Base-by-base conservation (phyloP, 2,888 invertebrate species). In the Malacosoma neustria region DNA sequence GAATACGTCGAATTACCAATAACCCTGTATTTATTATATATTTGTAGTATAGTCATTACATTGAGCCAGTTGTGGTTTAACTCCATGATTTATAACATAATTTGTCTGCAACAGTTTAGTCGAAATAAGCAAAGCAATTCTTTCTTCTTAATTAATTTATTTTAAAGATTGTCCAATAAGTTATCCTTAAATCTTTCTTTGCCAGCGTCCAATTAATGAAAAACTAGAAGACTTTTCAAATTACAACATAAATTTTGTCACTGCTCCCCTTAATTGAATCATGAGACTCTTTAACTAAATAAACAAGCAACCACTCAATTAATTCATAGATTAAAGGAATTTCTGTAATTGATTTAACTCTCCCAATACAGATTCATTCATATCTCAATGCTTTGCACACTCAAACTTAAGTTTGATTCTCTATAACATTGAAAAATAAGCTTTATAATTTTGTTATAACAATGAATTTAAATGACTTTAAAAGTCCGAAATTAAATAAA, bases 121-220 rank as follows among this genome's bases (percentile, higher is more conserved):
- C n/a, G n/a, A n/a, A n/a, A n/a, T n/a, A n/a, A n/a, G n/a, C n/a
- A n/a, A 15, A 37, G 30, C 36, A 39, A 41, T 38, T 42, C 40
- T 29, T 42, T 33, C 37, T 32, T 46, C 44, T 41, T 49, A 53
- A 51, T 54, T 35, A 54, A 38, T 43, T 45, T 49, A 53, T 58
- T 57, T 57, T 54, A 45, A 51, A 57, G 51, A 51, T 40, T 54
- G 49, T 56, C 54, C 49, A 57, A 54, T 57, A 60, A 66, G 61
- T 61, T 61, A 57, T 63, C 60, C 48, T 62, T 54, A 65, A 68
- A 60, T 52, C 61, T 61, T 61, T 54, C 48, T 61, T 36, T 48
- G 53, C 56, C 49, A 47, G 50, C 61, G 57, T 67, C 67, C 69
- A 73, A 74, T 74, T 74, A 76, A 68, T 63, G 59, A 61, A 61